Evolutionary conservation across 2,888 invertebrate species (phyloP).

Genomic region (Hydrotaea diabolus): DNA sequence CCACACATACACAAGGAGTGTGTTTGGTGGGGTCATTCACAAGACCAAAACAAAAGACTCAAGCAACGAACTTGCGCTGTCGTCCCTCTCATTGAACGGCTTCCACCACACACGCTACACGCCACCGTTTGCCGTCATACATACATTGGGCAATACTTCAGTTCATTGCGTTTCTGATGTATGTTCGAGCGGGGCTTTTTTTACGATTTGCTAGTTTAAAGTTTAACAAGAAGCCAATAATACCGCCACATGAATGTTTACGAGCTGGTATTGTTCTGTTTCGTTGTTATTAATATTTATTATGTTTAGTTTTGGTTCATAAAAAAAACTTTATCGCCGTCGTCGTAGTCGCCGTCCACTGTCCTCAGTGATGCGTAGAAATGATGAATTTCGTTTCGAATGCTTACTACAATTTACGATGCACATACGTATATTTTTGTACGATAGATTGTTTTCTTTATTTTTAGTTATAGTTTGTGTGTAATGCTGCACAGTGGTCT

Average conservation of each 20-base stretch:
- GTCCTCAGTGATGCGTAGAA: slow-evolving; percentile 52
- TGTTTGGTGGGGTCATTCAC: no score
- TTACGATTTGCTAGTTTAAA: slow-evolving; percentile 10
- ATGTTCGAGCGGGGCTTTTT: background rate
- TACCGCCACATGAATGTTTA: background rate
- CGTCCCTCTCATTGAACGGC: no score
- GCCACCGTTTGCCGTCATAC: background rate
- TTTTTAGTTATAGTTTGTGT: background rate
- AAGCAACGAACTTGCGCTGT: slow-evolving; percentile 10
- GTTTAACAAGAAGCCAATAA: slow-evolving; percentile 41
- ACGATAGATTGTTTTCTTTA: background rate
- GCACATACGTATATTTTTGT: background rate
- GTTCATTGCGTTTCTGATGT: slow-evolving; percentile 7
- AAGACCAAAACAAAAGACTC: slow-evolving; percentile 43
- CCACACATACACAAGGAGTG: no score
- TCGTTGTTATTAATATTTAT: slow-evolving; percentile 27
- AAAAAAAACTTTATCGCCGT: slow-evolving; percentile 36
- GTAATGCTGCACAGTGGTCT: background rate
- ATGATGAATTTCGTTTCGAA: slow-evolving; percentile 11
- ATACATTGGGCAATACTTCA: background rate
- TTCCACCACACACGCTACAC: background rate
- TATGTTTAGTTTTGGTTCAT: background rate
- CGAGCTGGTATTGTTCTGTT: slow-evolving; percentile 7
- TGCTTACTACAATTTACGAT: background rate
- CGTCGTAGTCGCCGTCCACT: slow-evolving; percentile 15